These are phyloP conservation scores for Coilia nasus DNA, from an alignment of 2,797 vertebrate species.

Conservation along the genomic window DNA sequence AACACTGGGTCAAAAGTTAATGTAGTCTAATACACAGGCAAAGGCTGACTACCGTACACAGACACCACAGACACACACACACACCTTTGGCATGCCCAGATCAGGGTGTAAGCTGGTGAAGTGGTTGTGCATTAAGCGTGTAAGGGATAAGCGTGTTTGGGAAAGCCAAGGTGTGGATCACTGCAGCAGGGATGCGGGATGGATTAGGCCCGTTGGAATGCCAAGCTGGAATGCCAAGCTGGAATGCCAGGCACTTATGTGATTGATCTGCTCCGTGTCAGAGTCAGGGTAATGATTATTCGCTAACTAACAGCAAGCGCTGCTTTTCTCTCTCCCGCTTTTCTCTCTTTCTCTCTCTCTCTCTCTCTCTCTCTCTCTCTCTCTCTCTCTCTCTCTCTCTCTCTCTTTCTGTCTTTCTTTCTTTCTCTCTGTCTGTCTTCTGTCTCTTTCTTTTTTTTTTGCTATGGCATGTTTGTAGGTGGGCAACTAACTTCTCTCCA, in stretches of 20 bases:
- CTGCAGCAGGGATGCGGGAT: not conserved
- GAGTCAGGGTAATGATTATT: conserved; percentile 5
- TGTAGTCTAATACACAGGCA: not conserved
- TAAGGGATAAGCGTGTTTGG: not conserved
- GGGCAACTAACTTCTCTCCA: not conserved
- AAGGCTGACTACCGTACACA: not conserved
- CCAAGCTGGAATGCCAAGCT: not conserved
- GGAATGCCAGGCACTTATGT: not conserved
- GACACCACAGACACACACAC: not conserved
- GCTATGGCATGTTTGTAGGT: not conserved
- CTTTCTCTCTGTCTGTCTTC: not conserved
- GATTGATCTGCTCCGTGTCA: not conserved
- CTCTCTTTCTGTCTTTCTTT: not conserved
- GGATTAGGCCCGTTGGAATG: conserved; percentile 7
- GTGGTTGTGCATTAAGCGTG: not conserved
- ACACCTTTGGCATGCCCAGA: not conserved
- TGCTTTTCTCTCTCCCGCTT: too few relatives aligned
- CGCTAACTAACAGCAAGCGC: not conserved
- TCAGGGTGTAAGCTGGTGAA: not conserved
- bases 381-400: not conserved
- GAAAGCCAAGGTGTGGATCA: not conserved
- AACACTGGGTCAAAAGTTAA: not conserved
- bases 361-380: too few relatives aligned
- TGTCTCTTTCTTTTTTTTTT: not conserved
- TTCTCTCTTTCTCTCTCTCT: too few relatives aligned